Percentiles rank a stretch among this genome's conserved stretches.
These are phyloP conservation scores for Lethocerus indicus DNA, from an alignment of 1,140 invertebrate species.

Conservation along the genomic window DNA sequence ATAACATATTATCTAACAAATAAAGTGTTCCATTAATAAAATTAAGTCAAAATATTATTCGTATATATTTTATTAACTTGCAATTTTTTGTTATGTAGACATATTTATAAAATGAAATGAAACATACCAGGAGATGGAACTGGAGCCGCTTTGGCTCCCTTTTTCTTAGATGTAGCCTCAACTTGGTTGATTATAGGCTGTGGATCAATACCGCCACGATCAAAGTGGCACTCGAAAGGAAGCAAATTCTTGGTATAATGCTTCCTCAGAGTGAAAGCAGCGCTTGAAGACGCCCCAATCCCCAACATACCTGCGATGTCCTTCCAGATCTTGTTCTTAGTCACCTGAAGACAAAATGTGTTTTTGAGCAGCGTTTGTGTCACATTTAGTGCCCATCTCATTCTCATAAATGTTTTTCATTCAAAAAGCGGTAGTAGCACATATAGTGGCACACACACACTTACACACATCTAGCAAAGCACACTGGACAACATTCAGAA, in stretches of 20 bases:
- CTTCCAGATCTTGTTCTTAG: constrained; percentile 96
- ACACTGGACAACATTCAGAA: too few relatives aligned
- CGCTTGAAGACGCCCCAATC: constrained; percentile 89
- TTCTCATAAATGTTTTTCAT: neutral
- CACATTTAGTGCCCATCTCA: constrained; percentile 1
- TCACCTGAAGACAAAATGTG: constrained; percentile 47
- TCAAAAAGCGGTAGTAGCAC: neutral
- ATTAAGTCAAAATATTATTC: too few relatives aligned
- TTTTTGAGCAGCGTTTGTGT: too few relatives aligned
- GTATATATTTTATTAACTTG: too few relatives aligned
- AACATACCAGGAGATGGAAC: constrained; percentile 67
- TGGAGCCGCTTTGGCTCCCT: constrained; percentile 55
- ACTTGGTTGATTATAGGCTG: constrained; percentile 89
- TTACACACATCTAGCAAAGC: too few relatives aligned
- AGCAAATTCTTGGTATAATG: constrained; percentile 95
- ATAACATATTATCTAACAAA: too few relatives aligned
- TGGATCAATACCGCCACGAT: constrained; percentile 88
- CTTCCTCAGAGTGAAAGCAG: constrained; percentile 89
- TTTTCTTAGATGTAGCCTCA: constrained; percentile 76
- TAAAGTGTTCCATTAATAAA: too few relatives aligned
- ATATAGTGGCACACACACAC: neutral
- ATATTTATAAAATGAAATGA: too few relatives aligned
- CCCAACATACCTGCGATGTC: constrained; percentile 86
- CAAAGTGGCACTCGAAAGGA: constrained; percentile 91
- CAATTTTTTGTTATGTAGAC: too few relatives aligned